A percentile compares a stretch with the other conserved stretches of the same genome.
Conservation (phyloP, 2,797 vertebrate species). For the Cirrhinus molitorella region DNA sequence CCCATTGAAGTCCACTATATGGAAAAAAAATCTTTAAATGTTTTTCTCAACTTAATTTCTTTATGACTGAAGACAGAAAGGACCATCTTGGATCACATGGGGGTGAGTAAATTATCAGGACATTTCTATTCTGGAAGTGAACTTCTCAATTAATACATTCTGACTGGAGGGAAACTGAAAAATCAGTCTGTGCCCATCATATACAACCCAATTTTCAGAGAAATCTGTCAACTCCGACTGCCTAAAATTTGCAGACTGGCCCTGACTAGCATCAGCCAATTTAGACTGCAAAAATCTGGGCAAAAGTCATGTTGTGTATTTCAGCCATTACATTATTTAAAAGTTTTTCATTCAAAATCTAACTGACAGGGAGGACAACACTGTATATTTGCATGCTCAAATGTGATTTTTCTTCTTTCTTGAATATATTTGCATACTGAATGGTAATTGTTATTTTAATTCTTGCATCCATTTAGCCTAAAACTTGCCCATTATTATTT, state of each 20-base stretch:
- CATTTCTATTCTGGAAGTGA: no score
- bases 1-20: no score
- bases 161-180: neutral
- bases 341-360: neutral
- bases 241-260: neutral
- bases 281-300: neutral
- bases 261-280: neutral
- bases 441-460: neutral
- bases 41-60: no score
- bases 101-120: no score
- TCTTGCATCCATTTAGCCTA: neutral
- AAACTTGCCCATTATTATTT: neutral
- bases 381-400: neutral
- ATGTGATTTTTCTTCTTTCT: neutral
- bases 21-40: no score
- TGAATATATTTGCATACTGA: neutral
- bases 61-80: no score
- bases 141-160: neutral
- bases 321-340: neutral
- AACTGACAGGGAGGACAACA: no score
- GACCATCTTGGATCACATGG: no score
- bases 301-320: neutral
- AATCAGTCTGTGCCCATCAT: neutral
- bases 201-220: neutral
- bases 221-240: neutral